Conservation (phyloP, 2,113 vertebrate genomes). For the Passer montanus region DNA sequence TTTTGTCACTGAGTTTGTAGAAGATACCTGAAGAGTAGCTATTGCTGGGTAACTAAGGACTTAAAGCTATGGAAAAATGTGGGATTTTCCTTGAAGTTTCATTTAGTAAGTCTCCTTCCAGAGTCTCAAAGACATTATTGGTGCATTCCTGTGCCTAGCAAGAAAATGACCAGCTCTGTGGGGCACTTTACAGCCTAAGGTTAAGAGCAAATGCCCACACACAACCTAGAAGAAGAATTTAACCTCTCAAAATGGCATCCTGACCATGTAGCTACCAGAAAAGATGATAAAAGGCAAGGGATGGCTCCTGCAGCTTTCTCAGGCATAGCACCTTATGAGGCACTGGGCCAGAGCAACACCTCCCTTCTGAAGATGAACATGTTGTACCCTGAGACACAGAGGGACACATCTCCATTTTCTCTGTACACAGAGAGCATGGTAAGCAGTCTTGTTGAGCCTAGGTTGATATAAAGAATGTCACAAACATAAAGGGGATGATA, state of each 20-base stretch:
- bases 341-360: not conserved
- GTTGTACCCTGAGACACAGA: not conserved
- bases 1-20: not conserved
- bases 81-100: not conserved
- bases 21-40: not conserved
- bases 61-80: not conserved
- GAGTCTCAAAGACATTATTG: not conserved
- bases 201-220: not conserved
- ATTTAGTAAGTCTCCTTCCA: not conserved
- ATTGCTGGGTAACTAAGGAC: not conserved
- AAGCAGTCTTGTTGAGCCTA: not conserved
- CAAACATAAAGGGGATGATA: not conserved
- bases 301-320: not conserved
- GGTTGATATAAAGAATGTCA: not conserved
- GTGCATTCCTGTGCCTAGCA: not conserved
- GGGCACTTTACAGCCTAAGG: not conserved
- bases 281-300: not conserved
- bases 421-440: not conserved
- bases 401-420: not conserved
- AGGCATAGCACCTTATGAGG: not conserved
- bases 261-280: accelerated
- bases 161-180: not conserved
- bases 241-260: not conserved
- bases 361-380: not conserved
- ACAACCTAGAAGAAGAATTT: not conserved